phyloP scores from a whole-genome alignment of 2,113 vertebrate species.

The Lagopus leucura region DNA sequence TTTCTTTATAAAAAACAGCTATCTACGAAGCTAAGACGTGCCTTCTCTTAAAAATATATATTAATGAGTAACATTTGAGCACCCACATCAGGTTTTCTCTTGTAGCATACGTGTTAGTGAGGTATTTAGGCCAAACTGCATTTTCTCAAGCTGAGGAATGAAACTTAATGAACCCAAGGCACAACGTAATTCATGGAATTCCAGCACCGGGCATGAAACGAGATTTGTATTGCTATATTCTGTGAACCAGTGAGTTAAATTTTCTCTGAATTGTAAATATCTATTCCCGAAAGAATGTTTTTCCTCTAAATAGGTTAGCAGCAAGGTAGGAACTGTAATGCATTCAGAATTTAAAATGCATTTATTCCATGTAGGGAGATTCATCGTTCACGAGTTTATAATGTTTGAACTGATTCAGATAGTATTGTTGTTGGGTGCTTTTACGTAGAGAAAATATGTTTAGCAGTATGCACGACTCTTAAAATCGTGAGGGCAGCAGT shows the following conservation, averaged over 20 bases:
- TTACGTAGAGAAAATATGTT: background rate
- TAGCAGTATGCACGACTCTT: background rate
- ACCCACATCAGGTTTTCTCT: background rate
- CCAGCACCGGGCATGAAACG: background rate
- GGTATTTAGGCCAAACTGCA: background rate
- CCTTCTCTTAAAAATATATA: background rate
- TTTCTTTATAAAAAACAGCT: constrained; percentile 4
- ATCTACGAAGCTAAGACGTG: background rate
- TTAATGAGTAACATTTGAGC: background rate
- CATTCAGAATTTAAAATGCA: constrained; percentile 27
- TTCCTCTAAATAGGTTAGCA: constrained; percentile 44
- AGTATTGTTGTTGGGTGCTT: background rate
- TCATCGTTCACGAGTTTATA: background rate
- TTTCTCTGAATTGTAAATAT: constrained; percentile 47
- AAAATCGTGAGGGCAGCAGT: background rate
- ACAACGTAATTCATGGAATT: background rate
- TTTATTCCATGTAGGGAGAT: constrained; percentile 37
- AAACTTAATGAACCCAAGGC: constrained; percentile 40
- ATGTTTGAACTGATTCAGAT: background rate
- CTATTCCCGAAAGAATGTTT: constrained; percentile 12
- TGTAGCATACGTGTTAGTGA: background rate
- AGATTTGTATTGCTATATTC: background rate
- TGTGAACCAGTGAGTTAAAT: background rate
- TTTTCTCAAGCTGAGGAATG: constrained; percentile 7
- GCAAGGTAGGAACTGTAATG: constrained; percentile 2